phyloP scores from a whole-genome alignment of 2,797 vertebrate species.

The Enteromius radiatus region DNA sequence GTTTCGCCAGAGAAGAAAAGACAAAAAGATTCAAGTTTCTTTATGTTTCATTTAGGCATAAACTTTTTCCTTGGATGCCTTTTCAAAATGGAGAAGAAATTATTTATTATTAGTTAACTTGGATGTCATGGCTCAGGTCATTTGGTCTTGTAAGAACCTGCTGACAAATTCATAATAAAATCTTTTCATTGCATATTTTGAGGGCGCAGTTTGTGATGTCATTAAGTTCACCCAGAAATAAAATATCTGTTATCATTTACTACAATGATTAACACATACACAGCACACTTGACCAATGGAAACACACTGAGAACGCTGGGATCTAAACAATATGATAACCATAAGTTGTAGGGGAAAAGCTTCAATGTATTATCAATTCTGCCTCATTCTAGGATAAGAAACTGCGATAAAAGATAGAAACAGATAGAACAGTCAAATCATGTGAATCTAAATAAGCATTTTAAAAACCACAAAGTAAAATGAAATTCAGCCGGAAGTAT shows the following conservation, averaged over 20 bases:
- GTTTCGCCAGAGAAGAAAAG: slow-evolving; percentile 27
- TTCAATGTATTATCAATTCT: not conserved
- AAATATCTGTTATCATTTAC: not conserved
- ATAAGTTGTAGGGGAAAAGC: not conserved
- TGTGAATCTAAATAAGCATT: not conserved
- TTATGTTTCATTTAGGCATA: not conserved
- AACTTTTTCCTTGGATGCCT: not conserved
- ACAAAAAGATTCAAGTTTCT: not conserved
- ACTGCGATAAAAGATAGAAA: not conserved
- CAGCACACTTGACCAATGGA: not conserved
- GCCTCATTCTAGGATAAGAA: slow-evolving; percentile 2
- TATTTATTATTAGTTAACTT: not conserved
- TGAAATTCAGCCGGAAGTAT: not conserved
- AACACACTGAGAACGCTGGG: not conserved
- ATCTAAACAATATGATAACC: not conserved
- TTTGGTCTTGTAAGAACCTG: not conserved
- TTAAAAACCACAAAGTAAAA: slow-evolving; percentile 2
- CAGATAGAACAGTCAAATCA: not conserved
- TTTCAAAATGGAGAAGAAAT: not conserved
- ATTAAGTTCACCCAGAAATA: not conserved
- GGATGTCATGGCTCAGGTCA: not conserved
- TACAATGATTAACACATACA: not conserved
- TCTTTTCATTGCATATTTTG: not conserved
- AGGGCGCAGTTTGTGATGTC: not conserved
- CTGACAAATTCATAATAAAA: not conserved